These are phyloP conservation scores for Harpalus rubripes DNA, from an alignment of 2,888 invertebrate genomes.

Conservation along the genomic window DNA sequence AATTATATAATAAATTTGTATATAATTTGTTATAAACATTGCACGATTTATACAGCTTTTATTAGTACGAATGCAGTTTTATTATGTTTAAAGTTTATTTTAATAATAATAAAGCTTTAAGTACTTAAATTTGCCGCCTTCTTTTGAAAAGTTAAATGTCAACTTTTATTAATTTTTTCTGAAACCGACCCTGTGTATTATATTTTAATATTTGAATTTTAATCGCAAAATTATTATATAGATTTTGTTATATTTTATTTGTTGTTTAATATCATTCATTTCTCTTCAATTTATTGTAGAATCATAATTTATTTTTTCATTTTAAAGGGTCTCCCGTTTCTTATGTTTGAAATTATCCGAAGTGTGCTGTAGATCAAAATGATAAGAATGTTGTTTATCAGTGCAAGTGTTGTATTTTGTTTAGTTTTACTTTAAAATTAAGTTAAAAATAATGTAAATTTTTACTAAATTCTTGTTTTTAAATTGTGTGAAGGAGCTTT, in stretches of 20 bases:
- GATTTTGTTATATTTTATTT: neutral
- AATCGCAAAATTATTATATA: too few relatives aligned
- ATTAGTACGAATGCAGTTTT: slow-evolving; percentile 1
- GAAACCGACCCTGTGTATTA: slow-evolving; percentile 8
- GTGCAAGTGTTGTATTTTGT: slow-evolving; percentile 36
- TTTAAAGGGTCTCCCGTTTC: neutral
- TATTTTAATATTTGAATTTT: neutral
- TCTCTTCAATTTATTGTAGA: neutral
- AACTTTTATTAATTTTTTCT: neutral
- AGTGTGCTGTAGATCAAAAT: slow-evolving; percentile 21
- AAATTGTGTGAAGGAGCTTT: neutral
- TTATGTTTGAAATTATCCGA: slow-evolving; percentile 1
- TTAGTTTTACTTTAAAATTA: slow-evolving; percentile 16
- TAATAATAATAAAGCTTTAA: neutral
- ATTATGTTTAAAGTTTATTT: neutral
- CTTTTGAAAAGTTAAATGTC: too few relatives aligned
- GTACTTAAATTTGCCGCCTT: too few relatives aligned
- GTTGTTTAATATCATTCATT: neutral
- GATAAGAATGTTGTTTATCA: slow-evolving; percentile 46
- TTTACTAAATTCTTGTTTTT: neutral
- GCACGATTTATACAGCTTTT: slow-evolving; percentile 4
- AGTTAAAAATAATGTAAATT: neutral
- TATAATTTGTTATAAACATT: slow-evolving; percentile 5
- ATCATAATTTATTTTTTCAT: neutral
- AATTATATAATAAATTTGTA: slow-evolving; percentile 15